A percentile compares a stretch with the other conserved stretches of the same genome.
Evolutionary conservation across 2,797 vertebrate genomes (phyloP).

Genomic region (Falco berigora): DNA sequence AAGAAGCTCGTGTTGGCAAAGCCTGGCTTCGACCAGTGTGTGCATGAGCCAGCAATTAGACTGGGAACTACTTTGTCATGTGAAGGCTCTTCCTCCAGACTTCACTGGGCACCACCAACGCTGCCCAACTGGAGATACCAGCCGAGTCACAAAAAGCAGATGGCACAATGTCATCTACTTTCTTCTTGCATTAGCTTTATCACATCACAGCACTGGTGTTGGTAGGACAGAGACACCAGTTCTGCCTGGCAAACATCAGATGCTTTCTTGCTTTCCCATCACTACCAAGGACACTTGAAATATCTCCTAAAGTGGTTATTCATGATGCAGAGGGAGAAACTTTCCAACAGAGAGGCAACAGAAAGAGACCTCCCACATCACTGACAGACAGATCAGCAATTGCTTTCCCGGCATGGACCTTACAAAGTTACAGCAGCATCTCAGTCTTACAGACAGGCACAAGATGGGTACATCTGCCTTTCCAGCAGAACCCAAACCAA

Average conservation of each 20-base stretch:
- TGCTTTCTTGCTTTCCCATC: accelerated
- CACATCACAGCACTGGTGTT: neutral
- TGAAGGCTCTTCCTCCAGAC: neutral
- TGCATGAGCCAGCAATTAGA: neutral
- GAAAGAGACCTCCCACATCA: neutral
- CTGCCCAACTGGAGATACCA: neutral
- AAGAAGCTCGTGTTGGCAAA: neutral
- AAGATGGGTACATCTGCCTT: neutral
- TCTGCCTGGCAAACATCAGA: neutral
- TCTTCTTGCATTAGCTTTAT: neutral
- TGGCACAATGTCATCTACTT: neutral
- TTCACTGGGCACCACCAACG: neutral
- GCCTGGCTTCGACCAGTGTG: neutral
- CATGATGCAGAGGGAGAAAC: neutral
- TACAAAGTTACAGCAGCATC: neutral
- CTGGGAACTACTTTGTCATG: neutral
- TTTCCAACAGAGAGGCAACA: neutral
- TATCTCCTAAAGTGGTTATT: neutral
- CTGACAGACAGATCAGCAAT: neutral
- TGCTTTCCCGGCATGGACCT: neutral
- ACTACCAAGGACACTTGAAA: neutral
- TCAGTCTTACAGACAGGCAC: neutral
- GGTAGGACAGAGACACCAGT: neutral
- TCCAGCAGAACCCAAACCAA: neutral
- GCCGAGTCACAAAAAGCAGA: conserved; percentile 4